A percentile compares a stretch with the other conserved stretches of the same genome.
Evolutionary conservation across 2,888 invertebrate species (phyloP).

Genomic region (Danaus chrysippus): DNA sequence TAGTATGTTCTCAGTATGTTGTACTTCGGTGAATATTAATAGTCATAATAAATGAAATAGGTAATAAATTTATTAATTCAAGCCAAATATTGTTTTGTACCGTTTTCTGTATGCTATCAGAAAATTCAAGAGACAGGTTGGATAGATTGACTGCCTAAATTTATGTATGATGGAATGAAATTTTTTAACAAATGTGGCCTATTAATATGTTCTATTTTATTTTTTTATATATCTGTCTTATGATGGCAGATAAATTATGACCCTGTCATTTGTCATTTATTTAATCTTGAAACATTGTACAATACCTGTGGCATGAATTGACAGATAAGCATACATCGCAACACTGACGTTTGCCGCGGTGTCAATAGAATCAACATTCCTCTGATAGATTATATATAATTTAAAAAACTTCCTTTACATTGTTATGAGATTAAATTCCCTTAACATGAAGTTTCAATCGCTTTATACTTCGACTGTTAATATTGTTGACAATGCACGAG

Average conservation of each 20-base stretch:
- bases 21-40: slow-evolving; percentile 19
- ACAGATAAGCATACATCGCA: too few species aligned
- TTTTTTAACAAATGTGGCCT: neutral
- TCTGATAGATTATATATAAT: slow-evolving; percentile 22
- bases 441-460: slow-evolving; percentile 1
- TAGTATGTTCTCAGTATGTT: slow-evolving; percentile 16
- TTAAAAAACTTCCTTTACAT: slow-evolving; percentile 15
- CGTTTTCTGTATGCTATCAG: neutral
- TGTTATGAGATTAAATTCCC: slow-evolving; percentile 12
- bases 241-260: neutral
- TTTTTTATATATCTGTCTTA: neutral
- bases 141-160: neutral
- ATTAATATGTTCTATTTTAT: neutral
- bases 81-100: slow-evolving; percentile 19
- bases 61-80: slow-evolving; percentile 12
- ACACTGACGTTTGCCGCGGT: slow-evolving; percentile 12
- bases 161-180: neutral
- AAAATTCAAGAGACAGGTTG: neutral
- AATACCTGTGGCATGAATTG: too few species aligned
- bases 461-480: slow-evolving; percentile 33
- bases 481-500: slow-evolving; percentile 51
- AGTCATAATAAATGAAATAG: slow-evolving; percentile 7
- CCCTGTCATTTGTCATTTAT: too few species aligned
- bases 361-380: slow-evolving; percentile 24
- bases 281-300: too few species aligned